These are phyloP conservation scores for Pollenia griseotomentosa DNA, from an alignment of 2,888 invertebrate species.

Conservation along the genomic window DNA sequence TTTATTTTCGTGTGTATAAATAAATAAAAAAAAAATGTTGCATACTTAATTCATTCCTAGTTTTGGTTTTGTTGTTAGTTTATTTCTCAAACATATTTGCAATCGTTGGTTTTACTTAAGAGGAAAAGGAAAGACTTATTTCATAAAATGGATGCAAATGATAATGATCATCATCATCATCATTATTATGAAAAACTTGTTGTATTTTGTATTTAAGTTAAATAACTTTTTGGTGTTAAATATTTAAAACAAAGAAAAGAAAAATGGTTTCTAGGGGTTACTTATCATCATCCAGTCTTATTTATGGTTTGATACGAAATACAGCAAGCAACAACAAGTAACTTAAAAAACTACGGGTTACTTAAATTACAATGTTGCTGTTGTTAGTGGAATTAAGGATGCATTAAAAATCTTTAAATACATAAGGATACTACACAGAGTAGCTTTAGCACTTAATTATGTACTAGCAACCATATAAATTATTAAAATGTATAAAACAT, in stretches of 20 bases:
- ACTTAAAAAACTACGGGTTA: background rate
- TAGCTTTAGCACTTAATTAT: too few species aligned
- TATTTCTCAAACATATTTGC: background rate
- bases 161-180: slow-evolving; percentile 2
- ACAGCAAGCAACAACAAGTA: background rate
- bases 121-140: slow-evolving; percentile 46
- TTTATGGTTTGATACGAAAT: background rate
- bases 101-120: background rate
- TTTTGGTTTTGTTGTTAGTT: background rate
- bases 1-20: background rate
- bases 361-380: background rate
- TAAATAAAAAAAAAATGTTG: slow-evolving; percentile 12
- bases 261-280: slow-evolving; percentile 10
- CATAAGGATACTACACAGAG: too few species aligned
- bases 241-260: background rate
- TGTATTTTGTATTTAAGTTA: slow-evolving; percentile 27
- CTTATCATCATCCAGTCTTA: background rate
- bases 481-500: too few species aligned
- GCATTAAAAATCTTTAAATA: too few species aligned
- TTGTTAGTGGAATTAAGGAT: too few species aligned
- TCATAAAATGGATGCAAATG: slow-evolving; percentile 50
- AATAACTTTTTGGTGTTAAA: slow-evolving; percentile 31
- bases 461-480: too few species aligned
- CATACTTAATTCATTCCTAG: slow-evolving; percentile 42
- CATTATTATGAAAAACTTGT: slow-evolving; percentile 10